Base-by-base conservation (phyloP, 2,888 invertebrate genomes). In the Xestia ashworthii region DNA sequence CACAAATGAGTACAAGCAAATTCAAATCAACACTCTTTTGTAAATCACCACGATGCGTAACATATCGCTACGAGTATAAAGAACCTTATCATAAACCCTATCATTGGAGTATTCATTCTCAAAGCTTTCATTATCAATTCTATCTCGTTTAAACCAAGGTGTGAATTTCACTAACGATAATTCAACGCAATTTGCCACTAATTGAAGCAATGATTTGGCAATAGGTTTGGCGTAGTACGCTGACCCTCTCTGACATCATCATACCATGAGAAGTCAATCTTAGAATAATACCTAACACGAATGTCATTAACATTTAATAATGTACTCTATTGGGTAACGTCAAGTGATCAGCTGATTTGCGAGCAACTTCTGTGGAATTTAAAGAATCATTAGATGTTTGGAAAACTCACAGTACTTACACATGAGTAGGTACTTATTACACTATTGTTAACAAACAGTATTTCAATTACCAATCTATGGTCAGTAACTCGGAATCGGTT, bases 21-120 rank as follows among this genome's bases (percentile, higher is more conserved):
- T 88, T 80, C 58, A 80, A 87, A 87, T 87, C 81, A 88, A 80
- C 68, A 68, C 67, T 38, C 70, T 32, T 75, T 84, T 87, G 81
- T 86, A 71, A 74, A 78, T 72, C 74, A 46, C 82, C 74, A 77
- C 62, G 32, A 77, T 19, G 67, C 87, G 81, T 71, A 81, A 72
- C 71, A 76, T 74, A 62, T 46, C 32, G 67, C 78, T 62, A n/a
- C n/a, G n/a, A n/a, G n/a, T n/a, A 67, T 64, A 11, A 25, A 85
- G 68, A 76, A 50, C 65, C 60, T 74, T 71, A 74, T 66, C 70
- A 80, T 68, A 50, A n/a, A n/a, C 68, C 58, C 76, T 72, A 74
- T 66, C 71, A 80, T 69, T 80, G 60, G 22, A 25, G 12, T 71
- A 67, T 84, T 48, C 62, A 72, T 32, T 62, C 1, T 48, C 22